Base-by-base conservation (phyloP, 2,797 vertebrate species). In the Emys orbicularis region DNA sequence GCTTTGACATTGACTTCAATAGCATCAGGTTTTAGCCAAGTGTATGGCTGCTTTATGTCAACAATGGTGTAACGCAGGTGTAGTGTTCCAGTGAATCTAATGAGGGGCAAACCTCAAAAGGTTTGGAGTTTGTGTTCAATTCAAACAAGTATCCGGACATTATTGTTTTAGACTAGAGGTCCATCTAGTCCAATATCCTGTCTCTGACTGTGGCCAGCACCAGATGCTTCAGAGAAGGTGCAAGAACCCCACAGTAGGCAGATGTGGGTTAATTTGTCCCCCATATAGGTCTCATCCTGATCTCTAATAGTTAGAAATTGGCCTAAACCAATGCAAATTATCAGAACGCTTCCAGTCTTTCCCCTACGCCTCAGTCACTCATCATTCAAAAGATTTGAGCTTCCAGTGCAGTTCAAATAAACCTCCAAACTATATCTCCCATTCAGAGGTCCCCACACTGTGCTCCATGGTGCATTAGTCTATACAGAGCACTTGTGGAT, bases 391-490 rank as follows among this genome's bases (percentile, higher is more conserved):
- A 77, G 2, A 11, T 8, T 86, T 76, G 6, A 1, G 12, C 88
- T 79, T 44, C 29, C 18, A 52, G 49, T 2, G 23, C 5, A 21
- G 12, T 23, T 9, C 23, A 84, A 81, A 84, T 65, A 81, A 84
- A 76, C 1, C 5, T 57, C 21, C 19, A 83, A 19, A 50, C 1
- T 2, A 18, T 3, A 2, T n/a, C 10, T 79, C 85, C 83, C 56
- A 4, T 12, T 61, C 13, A 56, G 31, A 25, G 0, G 0, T 83
- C 96, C 21, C 41, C 41, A 25, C 11, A 44, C 37, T 44, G 37
- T 44, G 23, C 37, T 41, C 37, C 37, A 5, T 59, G 3, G 1
- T 0, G 0, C 3, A 5, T 47, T 3, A 0, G 2, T 25, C n/a
- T 56, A 23, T 19, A 44, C 9, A 2, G 23, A 82, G 4, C 2